Percentiles rank a stretch among this genome's conserved stretches.
These are phyloP conservation scores for Scrobipalpa atriplicella DNA, from an alignment of 2,888 invertebrate species.

Conservation along the genomic window DNA sequence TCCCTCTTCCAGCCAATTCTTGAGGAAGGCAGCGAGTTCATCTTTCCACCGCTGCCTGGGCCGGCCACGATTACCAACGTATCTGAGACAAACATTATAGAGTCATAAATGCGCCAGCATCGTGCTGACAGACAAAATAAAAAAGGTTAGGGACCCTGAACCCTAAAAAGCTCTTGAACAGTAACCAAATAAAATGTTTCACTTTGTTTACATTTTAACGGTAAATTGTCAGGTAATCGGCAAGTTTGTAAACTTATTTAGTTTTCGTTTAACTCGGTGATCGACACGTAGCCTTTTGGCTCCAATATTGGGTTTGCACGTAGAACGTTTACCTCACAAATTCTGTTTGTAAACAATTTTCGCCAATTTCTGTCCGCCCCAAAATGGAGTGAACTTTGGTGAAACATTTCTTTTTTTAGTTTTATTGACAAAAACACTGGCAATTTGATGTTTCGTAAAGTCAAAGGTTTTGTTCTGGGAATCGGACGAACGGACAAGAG, in stretches of 20 bases:
- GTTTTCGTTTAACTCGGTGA: conserved; percentile 2
- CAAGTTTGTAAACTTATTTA: conserved; percentile 10
- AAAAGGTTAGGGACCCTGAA: too few relatives aligned
- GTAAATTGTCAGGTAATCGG: conserved; percentile 7
- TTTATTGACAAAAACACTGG: background rate
- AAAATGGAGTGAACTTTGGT: background rate
- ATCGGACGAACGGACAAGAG: background rate
- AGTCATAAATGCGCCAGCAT: too few relatives aligned
- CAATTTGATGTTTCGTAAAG: background rate
- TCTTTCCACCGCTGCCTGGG: too few relatives aligned
- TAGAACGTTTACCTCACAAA: conserved; percentile 15
- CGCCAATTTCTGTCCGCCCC: conserved; percentile 3
- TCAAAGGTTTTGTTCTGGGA: background rate
- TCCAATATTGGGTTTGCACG: conserved; percentile 7
- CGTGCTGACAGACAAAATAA: too few relatives aligned
- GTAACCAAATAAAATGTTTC: background rate
- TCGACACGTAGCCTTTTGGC: conserved; percentile 12
- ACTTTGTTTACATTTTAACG: background rate
- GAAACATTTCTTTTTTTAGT: background rate
- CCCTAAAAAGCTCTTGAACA: too few relatives aligned
- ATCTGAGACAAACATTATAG: too few relatives aligned
- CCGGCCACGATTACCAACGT: too few relatives aligned
- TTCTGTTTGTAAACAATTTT: conserved; percentile 12
- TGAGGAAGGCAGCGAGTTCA: too few relatives aligned
- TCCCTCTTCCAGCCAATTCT: too few relatives aligned